Evolutionary conservation across 2,113 vertebrate genomes (phyloP).

Genomic region (Apodemus speciosus): DNA sequence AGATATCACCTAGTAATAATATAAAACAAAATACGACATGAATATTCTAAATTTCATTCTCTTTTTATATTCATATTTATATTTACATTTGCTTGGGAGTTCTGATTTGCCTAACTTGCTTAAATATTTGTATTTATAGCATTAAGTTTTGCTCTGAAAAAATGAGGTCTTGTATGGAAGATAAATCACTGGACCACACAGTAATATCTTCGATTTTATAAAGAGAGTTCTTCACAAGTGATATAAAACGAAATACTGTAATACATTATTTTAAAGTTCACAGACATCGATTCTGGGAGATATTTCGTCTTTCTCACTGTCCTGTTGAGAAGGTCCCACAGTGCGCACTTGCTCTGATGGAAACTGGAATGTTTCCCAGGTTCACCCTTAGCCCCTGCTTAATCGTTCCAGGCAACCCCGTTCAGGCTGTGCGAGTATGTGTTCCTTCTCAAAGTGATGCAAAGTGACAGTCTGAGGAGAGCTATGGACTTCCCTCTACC

Average conservation of each 20-base stretch:
- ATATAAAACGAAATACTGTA: neutral
- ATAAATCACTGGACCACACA: neutral
- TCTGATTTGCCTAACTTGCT: neutral
- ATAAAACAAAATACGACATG: neutral
- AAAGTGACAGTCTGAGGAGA: conserved; percentile 71
- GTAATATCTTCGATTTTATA: conserved; percentile 18
- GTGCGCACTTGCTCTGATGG: neutral
- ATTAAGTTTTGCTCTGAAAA: neutral
- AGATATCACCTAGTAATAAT: neutral
- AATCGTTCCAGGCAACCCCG: conserved; percentile 61
- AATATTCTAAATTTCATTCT: conserved; percentile 3
- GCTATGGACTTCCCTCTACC: conserved; percentile 29
- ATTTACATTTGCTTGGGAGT: neutral
- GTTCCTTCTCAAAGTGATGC: conserved; percentile 72
- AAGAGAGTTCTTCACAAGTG: neutral
- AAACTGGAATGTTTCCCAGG: conserved; percentile 57
- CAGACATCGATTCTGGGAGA: neutral
- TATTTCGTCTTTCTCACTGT: neutral
- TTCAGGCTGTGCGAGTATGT: conserved; percentile 16
- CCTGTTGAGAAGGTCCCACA: neutral
- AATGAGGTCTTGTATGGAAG: neutral
- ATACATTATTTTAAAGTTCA: neutral
- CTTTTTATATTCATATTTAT: neutral
- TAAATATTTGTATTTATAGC: neutral
- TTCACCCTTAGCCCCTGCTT: conserved; percentile 24